Conservation (phyloP, 2,797 vertebrate genomes). For the Anomalospiza imberbis region DNA sequence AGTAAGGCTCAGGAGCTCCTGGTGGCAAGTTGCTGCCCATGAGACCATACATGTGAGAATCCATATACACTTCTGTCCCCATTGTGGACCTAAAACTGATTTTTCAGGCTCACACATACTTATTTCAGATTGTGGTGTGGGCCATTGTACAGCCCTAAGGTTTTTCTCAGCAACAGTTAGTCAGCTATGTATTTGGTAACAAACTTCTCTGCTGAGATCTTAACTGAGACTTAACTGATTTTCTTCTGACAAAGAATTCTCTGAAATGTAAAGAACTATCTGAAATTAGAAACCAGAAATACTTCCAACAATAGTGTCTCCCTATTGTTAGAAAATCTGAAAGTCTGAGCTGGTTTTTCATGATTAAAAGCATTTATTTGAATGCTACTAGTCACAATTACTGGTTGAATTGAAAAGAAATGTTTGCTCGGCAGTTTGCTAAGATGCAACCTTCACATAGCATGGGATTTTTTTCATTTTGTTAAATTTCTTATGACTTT, state of each 20-base stretch:
- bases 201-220: background rate
- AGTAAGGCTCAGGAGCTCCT: background rate
- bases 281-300: background rate
- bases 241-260: background rate
- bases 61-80: background rate
- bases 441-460: background rate
- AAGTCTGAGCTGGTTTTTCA: background rate
- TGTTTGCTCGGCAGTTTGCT: background rate
- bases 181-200: background rate
- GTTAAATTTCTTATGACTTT: background rate
- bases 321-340: background rate
- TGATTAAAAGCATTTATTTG: background rate
- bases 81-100: background rate
- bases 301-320: background rate
- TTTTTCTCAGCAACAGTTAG: background rate
- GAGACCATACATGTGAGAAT: background rate
- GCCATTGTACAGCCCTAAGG: background rate
- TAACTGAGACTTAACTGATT: background rate
- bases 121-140: background rate
- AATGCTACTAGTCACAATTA: background rate
- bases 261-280: background rate
- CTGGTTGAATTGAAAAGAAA: background rate
- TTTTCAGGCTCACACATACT: background rate
- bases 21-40: background rate
- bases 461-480: background rate